Conservation (phyloP, 2,888 invertebrate species). For the Athalia rosae region DNA sequence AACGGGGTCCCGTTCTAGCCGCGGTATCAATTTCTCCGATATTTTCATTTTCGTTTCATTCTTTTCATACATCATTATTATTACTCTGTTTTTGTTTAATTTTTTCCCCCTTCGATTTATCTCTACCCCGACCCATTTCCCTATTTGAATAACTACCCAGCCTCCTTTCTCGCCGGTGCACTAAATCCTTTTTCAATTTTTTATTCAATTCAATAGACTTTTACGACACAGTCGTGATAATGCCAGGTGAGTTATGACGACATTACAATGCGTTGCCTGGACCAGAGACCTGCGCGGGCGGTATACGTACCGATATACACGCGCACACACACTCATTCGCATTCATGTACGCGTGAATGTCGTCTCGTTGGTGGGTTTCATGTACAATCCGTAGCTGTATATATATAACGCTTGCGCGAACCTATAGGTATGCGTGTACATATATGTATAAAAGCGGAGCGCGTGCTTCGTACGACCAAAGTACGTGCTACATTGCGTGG, state of each 20-base stretch:
- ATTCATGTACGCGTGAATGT: constrained; percentile 13
- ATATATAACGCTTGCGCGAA: constrained; percentile 5
- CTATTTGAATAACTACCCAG: background rate
- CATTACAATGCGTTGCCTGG: constrained; percentile 45
- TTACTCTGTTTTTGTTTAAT: background rate
- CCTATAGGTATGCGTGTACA: background rate
- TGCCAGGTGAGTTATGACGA: constrained; percentile 46
- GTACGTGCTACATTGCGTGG: constrained; percentile 36
- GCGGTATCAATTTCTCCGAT: constrained; percentile 17
- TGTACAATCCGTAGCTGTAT: constrained; percentile 11
- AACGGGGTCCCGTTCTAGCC: background rate
- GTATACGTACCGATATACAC: background rate
- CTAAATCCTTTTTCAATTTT: constrained; percentile 43
- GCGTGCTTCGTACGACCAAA: constrained; percentile 42
- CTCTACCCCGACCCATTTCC: background rate
- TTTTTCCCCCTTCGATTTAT: constrained; percentile 8
- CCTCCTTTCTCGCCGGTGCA: constrained; percentile 27
- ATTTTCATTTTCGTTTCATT: background rate
- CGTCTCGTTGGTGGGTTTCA: constrained; percentile 20
- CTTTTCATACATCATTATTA: background rate
- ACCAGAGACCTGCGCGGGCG: constrained; percentile 26
- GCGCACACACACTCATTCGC: background rate
- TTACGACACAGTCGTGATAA: constrained; percentile 46
- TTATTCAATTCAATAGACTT: constrained; percentile 48
- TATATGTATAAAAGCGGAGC: constrained; percentile 31